Base-by-base conservation (phyloP, 2,113 vertebrate species). In the Hippocampus barbouri region DNA sequence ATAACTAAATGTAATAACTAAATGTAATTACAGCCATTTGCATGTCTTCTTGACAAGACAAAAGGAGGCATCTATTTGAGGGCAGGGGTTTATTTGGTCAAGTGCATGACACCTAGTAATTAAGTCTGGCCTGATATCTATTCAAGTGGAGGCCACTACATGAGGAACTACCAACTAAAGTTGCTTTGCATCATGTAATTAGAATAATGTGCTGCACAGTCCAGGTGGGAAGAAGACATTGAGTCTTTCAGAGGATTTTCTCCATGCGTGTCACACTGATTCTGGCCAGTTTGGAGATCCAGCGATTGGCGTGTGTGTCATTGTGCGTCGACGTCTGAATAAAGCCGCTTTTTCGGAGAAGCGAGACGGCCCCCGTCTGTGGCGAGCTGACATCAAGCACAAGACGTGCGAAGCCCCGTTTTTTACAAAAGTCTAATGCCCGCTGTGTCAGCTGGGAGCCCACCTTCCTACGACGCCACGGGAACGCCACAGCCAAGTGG, bases 361-460 rank as follows among this genome's bases (percentile, higher is more conserved):
- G 69, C 23, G 80, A 69, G 9, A 82, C 12, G 7, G 88, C 90
- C 0, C 85, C 85, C 0, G 63, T 68, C 79, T 91, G 91, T 0
- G 86, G 75, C 0, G 87, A 89, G 78, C 85, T 87, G 71, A 87
- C 79, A 7, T 90, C 85, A 71, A 90, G 56, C 0, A 74, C 61
- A 0, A 91, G 65, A 1, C 81, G 78, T 9, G 47, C 20, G 49
- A 85, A 78, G 54, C 88, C 85, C 23, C 68, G 84, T 25, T 89
- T 78, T 51, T 88, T 85, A 82, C 88, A 91, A 81, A 91, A 91
- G 25, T 88, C 88, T 41, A 90, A 34, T 3, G 80, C 86, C 57
- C 76, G 87, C 56, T 64, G 72, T 0, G 66, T 76, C 68, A 92
- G 23, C 76, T 77, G 83, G 0, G 79, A 81, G 7, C 86, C 89